phyloP scores from a whole-genome alignment of 2,888 invertebrate species.

The Palloptera scutellata region DNA sequence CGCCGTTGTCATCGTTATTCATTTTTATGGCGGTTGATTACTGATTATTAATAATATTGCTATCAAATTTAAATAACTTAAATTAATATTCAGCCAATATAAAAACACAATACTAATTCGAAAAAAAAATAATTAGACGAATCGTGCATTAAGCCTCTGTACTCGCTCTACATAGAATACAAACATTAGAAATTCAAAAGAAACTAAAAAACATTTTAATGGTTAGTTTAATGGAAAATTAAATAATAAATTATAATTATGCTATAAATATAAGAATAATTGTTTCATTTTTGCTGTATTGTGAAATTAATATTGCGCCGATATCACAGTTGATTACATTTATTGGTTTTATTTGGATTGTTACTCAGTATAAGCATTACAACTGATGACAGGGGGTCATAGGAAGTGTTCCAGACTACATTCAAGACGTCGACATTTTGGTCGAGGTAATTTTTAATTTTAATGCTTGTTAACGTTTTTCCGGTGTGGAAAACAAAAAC shows the following conservation, averaged over 20 bases:
- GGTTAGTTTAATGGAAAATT: slow-evolving; percentile 38
- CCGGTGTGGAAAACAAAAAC: too few species aligned
- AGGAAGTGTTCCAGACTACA: too few species aligned
- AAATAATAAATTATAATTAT: slow-evolving; percentile 35
- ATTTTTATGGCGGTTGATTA: slow-evolving; percentile 21
- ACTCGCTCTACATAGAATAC: slow-evolving; percentile 19
- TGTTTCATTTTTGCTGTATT: too few species aligned
- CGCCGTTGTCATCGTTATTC: slow-evolving; percentile 9
- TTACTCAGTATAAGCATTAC: too few species aligned
- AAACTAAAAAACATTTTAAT: slow-evolving; percentile 28
- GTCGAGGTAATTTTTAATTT: too few species aligned
- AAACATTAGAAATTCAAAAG: slow-evolving; percentile 30
- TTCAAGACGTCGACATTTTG: too few species aligned
- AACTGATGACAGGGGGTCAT: too few species aligned
- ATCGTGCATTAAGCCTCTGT: slow-evolving; percentile 9
- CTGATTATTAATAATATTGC: slow-evolving; percentile 8
- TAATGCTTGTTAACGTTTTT: too few species aligned
- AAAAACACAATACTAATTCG: slow-evolving; percentile 17
- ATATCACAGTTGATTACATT: too few species aligned
- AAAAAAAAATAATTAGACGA: slow-evolving; percentile 1
- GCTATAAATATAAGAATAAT: background rate
- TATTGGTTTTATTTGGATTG: too few species aligned
- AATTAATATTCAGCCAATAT: slow-evolving; percentile 26
- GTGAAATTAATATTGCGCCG: too few species aligned
- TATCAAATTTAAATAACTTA: slow-evolving; percentile 23